Evolutionary conservation across 2,888 invertebrate species (phyloP).

Genomic region (Odontocerum albicorne): DNA sequence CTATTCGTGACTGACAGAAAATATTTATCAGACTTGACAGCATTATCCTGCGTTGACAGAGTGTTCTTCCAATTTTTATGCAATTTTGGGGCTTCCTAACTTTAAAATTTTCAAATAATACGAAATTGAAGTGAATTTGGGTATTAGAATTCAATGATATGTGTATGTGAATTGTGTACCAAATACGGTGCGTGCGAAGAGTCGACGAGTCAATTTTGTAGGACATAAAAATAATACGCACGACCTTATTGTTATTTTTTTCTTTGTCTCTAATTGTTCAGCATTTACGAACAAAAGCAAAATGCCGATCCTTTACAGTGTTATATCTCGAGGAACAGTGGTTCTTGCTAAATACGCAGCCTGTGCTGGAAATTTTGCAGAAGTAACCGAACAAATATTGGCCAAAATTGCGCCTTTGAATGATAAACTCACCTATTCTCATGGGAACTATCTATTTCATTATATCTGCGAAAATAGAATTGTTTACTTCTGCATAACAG

Average conservation of each 20-base stretch:
- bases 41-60: background rate
- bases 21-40: constrained; percentile 18
- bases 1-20: too few relatives aligned
- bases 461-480: constrained; percentile 86
- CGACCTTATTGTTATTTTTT: constrained; percentile 15
- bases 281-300: constrained; percentile 32
- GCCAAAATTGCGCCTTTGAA: constrained; percentile 85
- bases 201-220: constrained; percentile 3
- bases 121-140: too few relatives aligned
- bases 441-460: constrained; percentile 91
- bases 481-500: constrained; percentile 93
- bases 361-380: constrained; percentile 92
- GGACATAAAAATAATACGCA: constrained; percentile 14
- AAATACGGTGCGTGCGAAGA: too few relatives aligned
- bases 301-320: constrained; percentile 92
- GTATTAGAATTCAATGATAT: too few relatives aligned
- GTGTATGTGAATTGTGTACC: too few relatives aligned
- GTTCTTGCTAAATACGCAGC: constrained; percentile 90
- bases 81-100: constrained; percentile 9
- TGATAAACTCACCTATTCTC: constrained; percentile 90
- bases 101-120: background rate
- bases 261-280: constrained; percentile 16
- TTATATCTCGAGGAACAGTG: constrained; percentile 82
- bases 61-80: background rate
- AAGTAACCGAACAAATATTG: constrained; percentile 90